Base-by-base conservation (phyloP, 2,888 invertebrate genomes). In the Drosophila subquinaria region DNA sequence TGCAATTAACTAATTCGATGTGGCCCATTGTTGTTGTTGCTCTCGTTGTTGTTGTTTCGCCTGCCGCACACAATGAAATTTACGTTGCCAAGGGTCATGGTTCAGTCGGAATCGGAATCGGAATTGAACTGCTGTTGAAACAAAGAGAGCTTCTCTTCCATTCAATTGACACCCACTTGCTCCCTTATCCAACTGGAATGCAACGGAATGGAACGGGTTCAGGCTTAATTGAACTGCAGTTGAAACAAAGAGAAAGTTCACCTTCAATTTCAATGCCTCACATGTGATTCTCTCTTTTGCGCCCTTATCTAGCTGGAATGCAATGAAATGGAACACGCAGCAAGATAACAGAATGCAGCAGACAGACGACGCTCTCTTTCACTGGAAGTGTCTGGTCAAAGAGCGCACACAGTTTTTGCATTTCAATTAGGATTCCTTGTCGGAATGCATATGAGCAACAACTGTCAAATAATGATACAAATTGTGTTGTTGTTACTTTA, bases 1-100 rank as follows among this genome's bases (percentile, higher is more conserved):
- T 79, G 81, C 89, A 90, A 88, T 90, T 90, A 90, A 90, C 88
- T 90, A 90, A 88, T 88, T 82, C 86, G 74, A 77, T 79, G 78
- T 73, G 72, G 74, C 64, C 69, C 71, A 70, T 71, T 68, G 65
- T 68, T 81, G 56, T 43, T 57, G 45, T 36, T 38, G n/a, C 13
- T 36, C 11, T 36, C n/a, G 36, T 6, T 36, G 13, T 13, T 36
- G 30, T 30, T 27, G 6, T 27, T 11, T 35, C 35, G 40, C 30
- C 30, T 40, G 53, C 35, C 50, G 42, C 56, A 67, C 69, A 71
- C 79, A 82, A 75, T 75, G 63, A 63, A 88, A 85, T 89, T 79
- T 66, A 90, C 85, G 78, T 89, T 90, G 76, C 51, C 83, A 69
- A 66, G 74, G 89, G 89, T 88, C 89, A 89, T 75, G 79, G 78